Base-by-base conservation (phyloP, 1,140 invertebrate genomes). In the Leptinotarsa undecemlineata region DNA sequence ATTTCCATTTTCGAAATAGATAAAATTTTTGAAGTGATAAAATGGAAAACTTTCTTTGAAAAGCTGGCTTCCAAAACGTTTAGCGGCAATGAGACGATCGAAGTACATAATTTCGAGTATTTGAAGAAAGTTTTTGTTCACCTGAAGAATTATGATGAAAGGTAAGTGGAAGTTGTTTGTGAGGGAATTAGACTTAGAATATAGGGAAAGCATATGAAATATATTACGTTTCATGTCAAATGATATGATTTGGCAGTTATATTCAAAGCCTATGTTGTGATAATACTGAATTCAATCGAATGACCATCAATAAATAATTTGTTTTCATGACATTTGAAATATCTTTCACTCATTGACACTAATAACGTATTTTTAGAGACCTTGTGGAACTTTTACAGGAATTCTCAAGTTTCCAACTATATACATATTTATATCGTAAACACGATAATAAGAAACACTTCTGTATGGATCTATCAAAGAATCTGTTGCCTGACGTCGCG, bases 391-490 rank as follows among this genome's bases (percentile, higher is more conserved):
- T 68, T 11, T 3, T 68, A 0, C 23, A 68, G 42, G 66, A 68
- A 68, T 68, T 68, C 66, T 42, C 33, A 4, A 33, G 33, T 8
- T 68, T 68, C 13, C 66, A 68, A 48, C n/a, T 68, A 33, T 68
- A 68, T 19, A 26, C 23, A 47, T 15, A 42, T 42, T 68, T 68
- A 14, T 14, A 17, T 14, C 23, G 33, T 13, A 5, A 17, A 14
- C n/a, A 19, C 23, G 23, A 33, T 17, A 48, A 48, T 33, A 47
- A 47, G 42, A 42, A 68, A 33, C 26, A 42, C 17, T 47, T 42
- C 33, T 68, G 66, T 19, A 68, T 68, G 42, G 19, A 47, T 47
- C 19, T 68, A 19, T 26, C 66, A n/a, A 23, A 68, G 17, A n/a
- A 68, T 3, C 23, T 68, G 19, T 42, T 68, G 42, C 66, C 66